Conservation (phyloP, 2,113 vertebrate genomes). For the Laterallus jamaicensis region DNA sequence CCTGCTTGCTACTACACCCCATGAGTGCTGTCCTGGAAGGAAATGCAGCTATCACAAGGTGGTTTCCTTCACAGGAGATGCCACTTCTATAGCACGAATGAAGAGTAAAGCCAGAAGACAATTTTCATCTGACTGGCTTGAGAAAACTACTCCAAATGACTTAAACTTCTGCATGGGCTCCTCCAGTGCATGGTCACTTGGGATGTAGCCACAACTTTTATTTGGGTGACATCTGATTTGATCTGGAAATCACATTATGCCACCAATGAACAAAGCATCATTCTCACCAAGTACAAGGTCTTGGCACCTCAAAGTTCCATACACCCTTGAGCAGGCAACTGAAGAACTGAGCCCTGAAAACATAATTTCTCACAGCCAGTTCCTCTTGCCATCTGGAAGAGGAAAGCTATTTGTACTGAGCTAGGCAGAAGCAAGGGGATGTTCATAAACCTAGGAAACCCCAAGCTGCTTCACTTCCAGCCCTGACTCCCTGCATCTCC, state of each 20-base stretch:
- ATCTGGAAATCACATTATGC: not conserved
- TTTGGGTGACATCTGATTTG: not conserved
- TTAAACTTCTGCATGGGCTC: not conserved
- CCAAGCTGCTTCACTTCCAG: not conserved
- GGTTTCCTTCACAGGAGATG: not conserved
- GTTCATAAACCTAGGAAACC: not conserved
- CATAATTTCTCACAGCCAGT: not conserved
- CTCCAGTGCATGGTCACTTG: not conserved
- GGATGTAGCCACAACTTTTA: not conserved
- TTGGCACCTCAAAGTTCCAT: not conserved
- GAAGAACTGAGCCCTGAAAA: not conserved
- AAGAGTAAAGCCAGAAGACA: not conserved
- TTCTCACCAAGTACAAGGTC: not conserved
- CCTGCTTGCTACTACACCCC: not conserved
- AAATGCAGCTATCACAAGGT: not conserved
- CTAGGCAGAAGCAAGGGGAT: not conserved
- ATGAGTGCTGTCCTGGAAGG: not conserved
- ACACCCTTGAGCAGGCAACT: accelerated
- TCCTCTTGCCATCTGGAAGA: not conserved
- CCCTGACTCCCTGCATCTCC: not conserved
- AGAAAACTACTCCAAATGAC: not conserved
- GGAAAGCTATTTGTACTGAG: not conserved
- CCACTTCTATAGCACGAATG: not conserved
- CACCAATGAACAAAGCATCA: not conserved
- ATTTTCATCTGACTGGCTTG: not conserved